Conservation (phyloP, 2,888 invertebrate genomes). For the Sipha maydis region DNA sequence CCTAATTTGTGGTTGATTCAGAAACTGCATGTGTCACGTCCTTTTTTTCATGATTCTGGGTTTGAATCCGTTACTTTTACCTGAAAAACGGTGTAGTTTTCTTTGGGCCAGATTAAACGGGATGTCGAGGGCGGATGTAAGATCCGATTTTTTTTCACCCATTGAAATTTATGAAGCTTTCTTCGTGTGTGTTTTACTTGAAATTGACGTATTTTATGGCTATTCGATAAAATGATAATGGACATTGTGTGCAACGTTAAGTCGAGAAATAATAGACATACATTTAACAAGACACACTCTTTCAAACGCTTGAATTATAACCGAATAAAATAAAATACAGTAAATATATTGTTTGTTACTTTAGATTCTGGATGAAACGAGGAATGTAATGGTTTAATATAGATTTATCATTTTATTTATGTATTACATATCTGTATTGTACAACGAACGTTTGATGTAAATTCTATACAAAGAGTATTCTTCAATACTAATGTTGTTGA, state of each 20-base stretch:
- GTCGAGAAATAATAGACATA: background rate
- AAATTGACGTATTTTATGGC: constrained; percentile 39
- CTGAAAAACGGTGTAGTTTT: constrained; percentile 14
- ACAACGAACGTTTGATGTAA: no score
- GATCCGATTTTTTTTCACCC: background rate
- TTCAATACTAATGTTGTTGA: no score
- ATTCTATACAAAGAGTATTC: no score
- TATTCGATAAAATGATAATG: constrained; percentile 40
- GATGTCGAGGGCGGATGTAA: constrained; percentile 46
- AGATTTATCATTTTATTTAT: background rate
- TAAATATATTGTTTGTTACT: background rate
- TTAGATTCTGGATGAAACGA: background rate
- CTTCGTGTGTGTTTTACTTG: constrained; percentile 52
- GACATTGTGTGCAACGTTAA: background rate
- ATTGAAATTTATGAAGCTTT: constrained; percentile 30
- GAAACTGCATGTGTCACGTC: background rate
- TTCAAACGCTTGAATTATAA: background rate
- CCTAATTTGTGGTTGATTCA: constrained; percentile 61
- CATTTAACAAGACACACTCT: background rate
- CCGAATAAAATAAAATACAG: background rate
- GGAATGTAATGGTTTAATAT: background rate
- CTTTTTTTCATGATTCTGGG: constrained; percentile 19
- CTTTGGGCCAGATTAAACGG: background rate
- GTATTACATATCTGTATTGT: no score
- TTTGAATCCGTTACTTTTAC: constrained; percentile 59